phyloP scores from a whole-genome alignment of 2,797 vertebrate genomes.

The Chiroxiphia lanceolata region DNA sequence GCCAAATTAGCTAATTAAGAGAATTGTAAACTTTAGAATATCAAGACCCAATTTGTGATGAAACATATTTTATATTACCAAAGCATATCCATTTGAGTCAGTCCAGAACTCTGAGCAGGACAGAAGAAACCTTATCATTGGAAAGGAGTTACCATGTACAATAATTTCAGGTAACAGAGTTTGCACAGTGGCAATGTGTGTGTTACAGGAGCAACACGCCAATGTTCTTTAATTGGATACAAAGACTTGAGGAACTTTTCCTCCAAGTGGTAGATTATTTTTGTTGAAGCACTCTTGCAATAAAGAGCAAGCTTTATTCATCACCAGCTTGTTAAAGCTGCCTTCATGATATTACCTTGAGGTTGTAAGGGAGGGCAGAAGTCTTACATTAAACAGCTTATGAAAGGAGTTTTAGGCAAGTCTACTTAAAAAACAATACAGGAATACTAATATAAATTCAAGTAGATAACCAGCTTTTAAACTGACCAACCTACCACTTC shows the following conservation, averaged over 20 bases:
- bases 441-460: background rate
- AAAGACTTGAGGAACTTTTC: background rate
- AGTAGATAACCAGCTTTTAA: background rate
- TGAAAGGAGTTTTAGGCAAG: background rate
- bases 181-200: accelerated
- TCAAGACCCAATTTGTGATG: background rate
- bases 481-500: background rate
- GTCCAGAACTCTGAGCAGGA: background rate
- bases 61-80: background rate
- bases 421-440: background rate
- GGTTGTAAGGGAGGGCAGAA: background rate
- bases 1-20: background rate
- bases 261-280: background rate
- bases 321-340: background rate
- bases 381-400: background rate
- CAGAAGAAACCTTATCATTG: background rate
- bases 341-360: background rate
- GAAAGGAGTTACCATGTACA: background rate
- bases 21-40: background rate
- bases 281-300: background rate
- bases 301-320: too few relatives aligned
- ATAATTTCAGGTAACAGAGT: background rate
- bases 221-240: background rate
- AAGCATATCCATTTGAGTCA: background rate
- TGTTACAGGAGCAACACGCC: background rate